These are phyloP conservation scores for Pandemis heparana DNA, from an alignment of 2,888 invertebrate genomes.

Conservation along the genomic window DNA sequence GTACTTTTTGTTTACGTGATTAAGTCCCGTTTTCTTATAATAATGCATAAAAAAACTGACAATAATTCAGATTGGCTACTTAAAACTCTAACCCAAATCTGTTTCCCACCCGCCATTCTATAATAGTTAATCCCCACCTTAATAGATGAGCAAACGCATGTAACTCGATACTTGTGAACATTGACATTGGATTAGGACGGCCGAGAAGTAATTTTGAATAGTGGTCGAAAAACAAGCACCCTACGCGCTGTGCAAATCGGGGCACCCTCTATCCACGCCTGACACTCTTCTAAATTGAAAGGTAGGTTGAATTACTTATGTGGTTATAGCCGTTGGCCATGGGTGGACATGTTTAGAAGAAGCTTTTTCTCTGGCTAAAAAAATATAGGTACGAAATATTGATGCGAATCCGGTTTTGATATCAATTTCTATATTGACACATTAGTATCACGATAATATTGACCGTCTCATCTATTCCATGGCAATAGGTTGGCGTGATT, in stretches of 20 bases:
- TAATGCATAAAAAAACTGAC: too few species aligned
- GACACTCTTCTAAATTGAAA: slow-evolving; percentile 58
- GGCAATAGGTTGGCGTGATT: slow-evolving; percentile 45
- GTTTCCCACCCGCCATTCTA: neutral
- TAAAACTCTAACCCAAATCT: neutral
- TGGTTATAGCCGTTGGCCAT: neutral
- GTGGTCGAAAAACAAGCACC: slow-evolving; percentile 6
- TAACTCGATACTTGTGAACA: slow-evolving; percentile 12
- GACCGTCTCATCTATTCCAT: too few species aligned
- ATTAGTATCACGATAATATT: too few species aligned
- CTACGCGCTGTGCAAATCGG: slow-evolving; percentile 50
- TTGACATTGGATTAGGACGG: slow-evolving; percentile 2
- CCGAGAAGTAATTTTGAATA: slow-evolving; percentile 18
- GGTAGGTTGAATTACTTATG: slow-evolving; percentile 33
- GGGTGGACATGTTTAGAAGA: too few species aligned
- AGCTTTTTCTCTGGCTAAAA: neutral
- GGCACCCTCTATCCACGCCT: slow-evolving; percentile 43
- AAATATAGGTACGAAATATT: too few species aligned
- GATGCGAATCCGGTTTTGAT: too few species aligned
- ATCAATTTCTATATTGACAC: too few species aligned
- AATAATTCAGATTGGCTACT: neutral
- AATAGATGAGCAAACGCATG: neutral
- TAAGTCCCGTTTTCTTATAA: too few species aligned
- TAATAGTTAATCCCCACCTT: slow-evolving; percentile 3
- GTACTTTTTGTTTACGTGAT: too few species aligned